Conservation (phyloP, 2,797 vertebrate species). For the Gymnoscopelus braueri region DNA sequence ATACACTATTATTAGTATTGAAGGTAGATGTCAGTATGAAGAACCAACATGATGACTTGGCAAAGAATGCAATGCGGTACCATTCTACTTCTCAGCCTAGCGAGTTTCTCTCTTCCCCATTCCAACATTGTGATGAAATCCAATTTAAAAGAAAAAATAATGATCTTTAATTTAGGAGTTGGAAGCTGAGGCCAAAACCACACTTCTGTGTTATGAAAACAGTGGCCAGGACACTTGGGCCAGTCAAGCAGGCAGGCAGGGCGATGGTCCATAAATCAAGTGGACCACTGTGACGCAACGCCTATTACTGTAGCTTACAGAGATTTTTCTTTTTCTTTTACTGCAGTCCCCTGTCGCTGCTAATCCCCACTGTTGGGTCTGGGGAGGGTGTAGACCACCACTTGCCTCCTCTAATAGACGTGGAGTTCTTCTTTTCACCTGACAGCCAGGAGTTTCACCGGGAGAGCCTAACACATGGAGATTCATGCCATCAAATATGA, state of each 20-base stretch:
- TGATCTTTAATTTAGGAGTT: constrained; percentile 30
- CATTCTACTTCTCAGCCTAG: not conserved
- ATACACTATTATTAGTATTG: not conserved
- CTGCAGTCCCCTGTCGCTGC: no score
- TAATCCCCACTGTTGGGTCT: no score
- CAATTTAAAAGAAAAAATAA: constrained; percentile 34
- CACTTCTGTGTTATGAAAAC: constrained; percentile 64
- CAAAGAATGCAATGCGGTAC: not conserved
- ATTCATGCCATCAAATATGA: no score
- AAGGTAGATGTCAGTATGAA: not conserved
- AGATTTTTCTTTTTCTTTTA: no score
- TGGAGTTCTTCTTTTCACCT: no score
- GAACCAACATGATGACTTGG: not conserved
- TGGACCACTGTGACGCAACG: constrained; percentile 38
- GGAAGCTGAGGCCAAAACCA: constrained; percentile 35
- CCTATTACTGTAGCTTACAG: no score
- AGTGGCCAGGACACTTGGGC: constrained; percentile 36
- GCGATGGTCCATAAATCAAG: constrained; percentile 51
- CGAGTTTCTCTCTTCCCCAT: not conserved
- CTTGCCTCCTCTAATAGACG: no score
- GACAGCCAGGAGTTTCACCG: no score
- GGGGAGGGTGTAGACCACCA: no score
- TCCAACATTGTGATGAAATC: constrained; percentile 6
- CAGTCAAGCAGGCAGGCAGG: constrained; percentile 46
- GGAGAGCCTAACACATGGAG: no score